Conservation (phyloP, 2,113 vertebrate genomes). For the Oncorhynchus clarkii region DNA sequence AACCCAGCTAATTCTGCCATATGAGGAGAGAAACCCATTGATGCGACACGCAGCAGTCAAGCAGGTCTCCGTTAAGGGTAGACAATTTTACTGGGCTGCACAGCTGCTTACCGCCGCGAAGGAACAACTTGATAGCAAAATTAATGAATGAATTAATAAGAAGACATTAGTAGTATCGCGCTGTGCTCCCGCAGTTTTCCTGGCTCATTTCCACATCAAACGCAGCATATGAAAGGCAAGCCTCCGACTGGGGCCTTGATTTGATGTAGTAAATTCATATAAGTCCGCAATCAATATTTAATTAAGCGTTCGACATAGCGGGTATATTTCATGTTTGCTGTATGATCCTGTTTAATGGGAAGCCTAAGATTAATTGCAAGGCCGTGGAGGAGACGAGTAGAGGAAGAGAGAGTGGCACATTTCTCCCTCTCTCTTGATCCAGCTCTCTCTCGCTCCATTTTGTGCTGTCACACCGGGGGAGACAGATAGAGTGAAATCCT, state of each 20-base stretch:
- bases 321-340: constrained; percentile 65
- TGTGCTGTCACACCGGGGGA: background rate
- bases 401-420: background rate
- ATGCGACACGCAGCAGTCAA: constrained; percentile 20
- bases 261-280: constrained; percentile 69
- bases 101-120: constrained; percentile 40
- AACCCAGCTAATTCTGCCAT: background rate
- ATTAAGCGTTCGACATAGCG: constrained; percentile 67
- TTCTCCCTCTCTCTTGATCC: constrained; percentile 14
- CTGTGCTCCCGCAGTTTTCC: constrained; percentile 52
- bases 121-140: constrained; percentile 62
- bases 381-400: constrained; percentile 27
- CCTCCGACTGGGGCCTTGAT: constrained; percentile 38
- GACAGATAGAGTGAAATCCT: background rate
- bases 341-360: constrained; percentile 60
- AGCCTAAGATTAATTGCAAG: constrained; percentile 46
- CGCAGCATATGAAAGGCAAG: constrained; percentile 55
- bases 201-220: constrained; percentile 73
- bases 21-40: background rate
- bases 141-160: constrained; percentile 64
- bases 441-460: too few species aligned
- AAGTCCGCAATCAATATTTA: constrained; percentile 75
- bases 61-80: constrained; percentile 25
- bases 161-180: constrained; percentile 56
- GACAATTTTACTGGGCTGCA: constrained; percentile 38